These are phyloP conservation scores for Herpetotheres cachinnans DNA, from an alignment of 2,113 vertebrate species.

Conservation along the genomic window DNA sequence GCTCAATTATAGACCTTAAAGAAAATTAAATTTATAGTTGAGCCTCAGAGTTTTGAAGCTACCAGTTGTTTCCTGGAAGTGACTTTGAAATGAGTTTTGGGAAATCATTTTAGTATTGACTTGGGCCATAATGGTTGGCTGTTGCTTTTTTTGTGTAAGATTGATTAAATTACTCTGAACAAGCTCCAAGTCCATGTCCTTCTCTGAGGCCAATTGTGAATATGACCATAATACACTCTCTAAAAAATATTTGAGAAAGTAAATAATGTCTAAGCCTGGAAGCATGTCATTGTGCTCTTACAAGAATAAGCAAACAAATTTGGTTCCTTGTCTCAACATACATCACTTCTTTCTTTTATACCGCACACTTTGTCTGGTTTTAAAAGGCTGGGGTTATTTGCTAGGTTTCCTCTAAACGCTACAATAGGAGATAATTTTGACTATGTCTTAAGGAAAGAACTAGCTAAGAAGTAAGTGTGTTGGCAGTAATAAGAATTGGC, in stretches of 20 bases:
- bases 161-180: constrained; percentile 62
- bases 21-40: constrained; percentile 42
- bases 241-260: constrained; percentile 37
- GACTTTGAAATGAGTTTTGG: constrained; percentile 60
- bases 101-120: constrained; percentile 68
- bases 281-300: neutral
- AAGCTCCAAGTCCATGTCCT: constrained; percentile 28
- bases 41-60: constrained; percentile 23
- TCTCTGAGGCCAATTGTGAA: constrained; percentile 48
- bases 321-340: neutral
- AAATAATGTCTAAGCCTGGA: constrained; percentile 32
- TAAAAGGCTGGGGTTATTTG: neutral
- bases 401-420: neutral
- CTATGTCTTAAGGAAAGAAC: neutral
- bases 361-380: neutral
- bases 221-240: neutral
- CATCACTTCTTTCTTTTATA: neutral
- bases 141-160: constrained; percentile 50
- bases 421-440: neutral
- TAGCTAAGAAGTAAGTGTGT: neutral
- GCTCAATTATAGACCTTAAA: constrained; percentile 15
- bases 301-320: constrained; percentile 18
- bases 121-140: constrained; percentile 35
- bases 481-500: neutral
- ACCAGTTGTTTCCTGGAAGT: constrained; percentile 60